Evolutionary conservation across 2,113 vertebrate species (phyloP).

Genomic region (Hippolais icterina): DNA sequence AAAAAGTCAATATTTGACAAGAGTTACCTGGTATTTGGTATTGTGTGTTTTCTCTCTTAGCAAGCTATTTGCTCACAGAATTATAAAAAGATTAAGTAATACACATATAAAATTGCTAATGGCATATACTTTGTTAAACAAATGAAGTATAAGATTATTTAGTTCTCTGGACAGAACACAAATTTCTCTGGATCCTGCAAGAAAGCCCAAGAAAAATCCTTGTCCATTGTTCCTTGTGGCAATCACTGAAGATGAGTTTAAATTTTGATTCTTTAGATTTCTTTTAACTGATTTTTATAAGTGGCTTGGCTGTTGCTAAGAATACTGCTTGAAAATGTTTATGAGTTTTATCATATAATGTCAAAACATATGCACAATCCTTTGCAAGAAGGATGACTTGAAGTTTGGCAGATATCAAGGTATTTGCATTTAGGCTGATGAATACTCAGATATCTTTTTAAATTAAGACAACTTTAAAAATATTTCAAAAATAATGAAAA

Average conservation of each 20-base stretch:
- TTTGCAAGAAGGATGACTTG: not conserved
- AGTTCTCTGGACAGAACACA: not conserved
- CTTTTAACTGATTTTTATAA: not conserved
- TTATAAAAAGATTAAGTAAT: not conserved
- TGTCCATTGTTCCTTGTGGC: not conserved
- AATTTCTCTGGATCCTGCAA: not conserved
- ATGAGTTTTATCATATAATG: not conserved
- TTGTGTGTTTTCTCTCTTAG: not conserved
- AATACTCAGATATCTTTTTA: not conserved
- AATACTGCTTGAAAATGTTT: not conserved
- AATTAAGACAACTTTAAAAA: not conserved
- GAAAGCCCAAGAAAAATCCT: not conserved
- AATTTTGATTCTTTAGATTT: not conserved
- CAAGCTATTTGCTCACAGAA: not conserved
- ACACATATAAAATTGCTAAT: not conserved
- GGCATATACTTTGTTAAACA: not conserved
- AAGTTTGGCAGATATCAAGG: not conserved
- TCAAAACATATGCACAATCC: accelerated
- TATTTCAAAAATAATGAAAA: not conserved
- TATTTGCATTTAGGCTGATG: not conserved
- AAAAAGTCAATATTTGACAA: constrained; percentile 14
- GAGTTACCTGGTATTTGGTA: not conserved
- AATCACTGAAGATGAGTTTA: not conserved
- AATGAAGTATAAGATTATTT: not conserved
- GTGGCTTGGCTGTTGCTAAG: not conserved